Base-by-base conservation (phyloP, 2,888 invertebrate genomes). In the Luperina testacea region DNA sequence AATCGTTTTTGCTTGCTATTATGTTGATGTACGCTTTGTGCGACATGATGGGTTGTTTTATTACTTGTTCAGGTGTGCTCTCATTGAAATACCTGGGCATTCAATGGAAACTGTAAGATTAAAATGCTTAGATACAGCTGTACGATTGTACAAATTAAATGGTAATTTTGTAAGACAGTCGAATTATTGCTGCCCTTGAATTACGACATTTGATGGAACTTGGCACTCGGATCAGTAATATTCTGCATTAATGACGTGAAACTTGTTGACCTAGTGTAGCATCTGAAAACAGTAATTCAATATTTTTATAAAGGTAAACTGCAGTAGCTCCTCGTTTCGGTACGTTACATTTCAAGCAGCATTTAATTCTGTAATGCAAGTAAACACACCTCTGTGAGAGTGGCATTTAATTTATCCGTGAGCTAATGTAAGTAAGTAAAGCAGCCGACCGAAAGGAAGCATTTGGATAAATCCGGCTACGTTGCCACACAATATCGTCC, bases 1-100 rank as follows among this genome's bases (percentile, higher is more conserved):
- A 82, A 87, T 82, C 71, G 70, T 78, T 86, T 84, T 88, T 81
- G 72, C 73, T 76, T 69, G 68, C 64, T 72, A 74, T 73, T 75
- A 78, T 72, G 73, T 80, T 80, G 75, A 75, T 71, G 73, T 71
- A 74, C 27, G 63, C 72, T 81, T 77, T 78, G 64, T 80, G 27
- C 61, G 45, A 74, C 20, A n/a, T 72, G 69, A 77, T 74, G 68
- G 72, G 59, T 87, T 77, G 78, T 72, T 78, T 77, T 74, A 72
- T 73, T 77, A 67, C 65, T 75, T 77, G 38, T 87, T 74, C 64
- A 71, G 73, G 57, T 81, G 67, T 71, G n/a, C 17, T 86, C 11
- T 68, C 32, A 32, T 48, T 65, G 32, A 70, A 75, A 69, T 75
- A 74, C 8, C n/a, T 63, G 2, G 7, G 15, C 51, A 64, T 61